Evolutionary conservation across 2,113 vertebrate genomes (phyloP), one percentile per base, ranked within the genome.

Genomic region (Pterocles burchelli): DNA sequence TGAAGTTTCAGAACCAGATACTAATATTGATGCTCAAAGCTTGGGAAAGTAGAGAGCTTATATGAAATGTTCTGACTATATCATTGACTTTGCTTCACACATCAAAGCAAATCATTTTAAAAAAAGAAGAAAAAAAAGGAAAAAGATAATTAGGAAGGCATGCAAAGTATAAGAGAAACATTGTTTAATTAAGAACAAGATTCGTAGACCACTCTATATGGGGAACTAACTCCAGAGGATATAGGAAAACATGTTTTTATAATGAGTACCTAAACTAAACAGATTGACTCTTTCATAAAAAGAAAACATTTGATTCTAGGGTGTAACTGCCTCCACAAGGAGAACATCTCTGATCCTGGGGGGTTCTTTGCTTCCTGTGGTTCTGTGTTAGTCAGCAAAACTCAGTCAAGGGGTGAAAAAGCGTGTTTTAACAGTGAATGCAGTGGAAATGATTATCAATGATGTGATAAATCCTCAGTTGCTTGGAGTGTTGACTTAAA

Each of bases 121-220:
- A 63, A 66, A 77, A 58, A 54, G 9, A 17, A 19, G n/a, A 45
- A 31, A 29, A 48, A n/a, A 20, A 17, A 8, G 7, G 45, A 24
- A 84, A 62, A 81, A 68, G 46, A 79, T 96, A 87, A 92, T 95
- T 92, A 92, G 54, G 73, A 94, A 89, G 91, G 49, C 73, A 91
- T 89, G 85, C 51, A 58, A 79, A 87, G 48, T 91, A 91, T 67
- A 91, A 95, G 67, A 80, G 52, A 88, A 79, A 24, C 59, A 88
- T 91, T 96, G 82, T 96, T 95, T 94, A 96, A 94, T 95, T 96
- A 94, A 96, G 88, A 92, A 74, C 61, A 70, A 83, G 89, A 88
- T 95, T 91, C 13, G 54, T 34, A 63, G 88, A 77, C 72, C 34
- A 24, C 68, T 94, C 51, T 89, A 10, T 77, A 45, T 55, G 76